Conservation (phyloP, 2,113 vertebrate species). For the Lethenteron reissneri region DNA sequence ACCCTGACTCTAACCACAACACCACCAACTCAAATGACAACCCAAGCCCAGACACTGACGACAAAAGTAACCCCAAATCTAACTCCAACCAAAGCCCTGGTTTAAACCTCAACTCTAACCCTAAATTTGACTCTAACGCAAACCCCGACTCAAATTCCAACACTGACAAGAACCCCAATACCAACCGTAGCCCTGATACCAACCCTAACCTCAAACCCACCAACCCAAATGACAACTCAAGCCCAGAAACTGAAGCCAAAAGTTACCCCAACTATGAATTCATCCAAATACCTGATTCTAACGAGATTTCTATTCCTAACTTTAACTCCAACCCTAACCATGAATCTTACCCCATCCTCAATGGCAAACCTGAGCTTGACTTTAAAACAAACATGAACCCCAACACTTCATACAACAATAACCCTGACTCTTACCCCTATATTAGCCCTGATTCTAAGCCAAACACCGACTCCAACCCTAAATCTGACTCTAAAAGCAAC, state of each 20-base stretch:
- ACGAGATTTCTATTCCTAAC: background rate
- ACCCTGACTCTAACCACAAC: background rate
- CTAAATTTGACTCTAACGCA: too few relatives aligned
- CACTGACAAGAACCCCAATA: too few relatives aligned
- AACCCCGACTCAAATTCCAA: too few relatives aligned
- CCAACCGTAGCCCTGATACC: too few relatives aligned
- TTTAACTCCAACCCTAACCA: background rate
- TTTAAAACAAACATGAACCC: background rate
- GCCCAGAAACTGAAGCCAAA: background rate
- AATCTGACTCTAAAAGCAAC: background rate
- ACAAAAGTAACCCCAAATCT: too few relatives aligned
- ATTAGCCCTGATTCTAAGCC: background rate
- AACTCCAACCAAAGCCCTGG: too few relatives aligned
- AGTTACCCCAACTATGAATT: background rate
- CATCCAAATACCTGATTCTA: background rate
- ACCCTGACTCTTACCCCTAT: constrained; percentile 3
- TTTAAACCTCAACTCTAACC: too few relatives aligned
- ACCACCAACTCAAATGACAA: background rate
- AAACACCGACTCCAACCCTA: background rate
- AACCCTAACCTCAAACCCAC: too few relatives aligned
- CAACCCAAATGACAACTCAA: too few relatives aligned
- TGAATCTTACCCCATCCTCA: background rate
- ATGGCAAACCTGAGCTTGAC: background rate
- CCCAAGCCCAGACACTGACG: background rate
- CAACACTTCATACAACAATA: background rate